phyloP scores from a whole-genome alignment of 2,113 vertebrate species.

The Hystrix cristata region DNA sequence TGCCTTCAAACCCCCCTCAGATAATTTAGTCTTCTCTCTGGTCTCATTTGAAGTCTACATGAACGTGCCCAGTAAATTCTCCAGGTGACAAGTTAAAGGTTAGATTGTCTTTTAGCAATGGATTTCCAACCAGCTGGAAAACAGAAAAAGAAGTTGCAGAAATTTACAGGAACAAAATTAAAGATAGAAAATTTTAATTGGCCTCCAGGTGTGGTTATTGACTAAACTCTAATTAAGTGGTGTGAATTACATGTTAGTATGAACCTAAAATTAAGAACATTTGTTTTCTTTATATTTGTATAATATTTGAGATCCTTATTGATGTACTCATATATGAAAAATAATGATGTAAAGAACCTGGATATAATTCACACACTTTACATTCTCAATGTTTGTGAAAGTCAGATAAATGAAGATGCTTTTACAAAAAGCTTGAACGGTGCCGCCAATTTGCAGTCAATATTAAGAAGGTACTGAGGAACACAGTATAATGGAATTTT shows the following conservation, averaged over 20 bases:
- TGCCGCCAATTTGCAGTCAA: neutral
- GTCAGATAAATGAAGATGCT: neutral
- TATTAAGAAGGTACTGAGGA: neutral
- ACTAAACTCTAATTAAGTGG: constrained; percentile 24
- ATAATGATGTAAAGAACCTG: neutral
- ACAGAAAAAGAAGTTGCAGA: neutral
- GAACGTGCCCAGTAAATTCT: constrained; percentile 67
- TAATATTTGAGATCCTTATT: neutral
- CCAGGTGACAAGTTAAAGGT: constrained; percentile 69
- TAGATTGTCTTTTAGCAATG: constrained; percentile 65
- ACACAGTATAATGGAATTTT: neutral
- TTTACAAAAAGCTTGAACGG: neutral
- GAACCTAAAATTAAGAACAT: neutral
- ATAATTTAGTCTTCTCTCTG: constrained; percentile 71
- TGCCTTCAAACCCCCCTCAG: constrained; percentile 67
- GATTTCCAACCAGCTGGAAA: constrained; percentile 54
- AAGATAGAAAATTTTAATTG: constrained; percentile 48
- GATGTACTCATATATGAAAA: neutral
- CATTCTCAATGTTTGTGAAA: neutral
- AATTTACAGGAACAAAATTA: constrained; percentile 4
- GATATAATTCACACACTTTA: neutral
- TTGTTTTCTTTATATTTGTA: neutral
- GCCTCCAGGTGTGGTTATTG: constrained; percentile 41
- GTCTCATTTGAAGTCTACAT: constrained; percentile 44
- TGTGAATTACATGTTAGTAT: neutral